phyloP scores from a whole-genome alignment of 2,113 vertebrate species.

The Mustelus asterias region DNA sequence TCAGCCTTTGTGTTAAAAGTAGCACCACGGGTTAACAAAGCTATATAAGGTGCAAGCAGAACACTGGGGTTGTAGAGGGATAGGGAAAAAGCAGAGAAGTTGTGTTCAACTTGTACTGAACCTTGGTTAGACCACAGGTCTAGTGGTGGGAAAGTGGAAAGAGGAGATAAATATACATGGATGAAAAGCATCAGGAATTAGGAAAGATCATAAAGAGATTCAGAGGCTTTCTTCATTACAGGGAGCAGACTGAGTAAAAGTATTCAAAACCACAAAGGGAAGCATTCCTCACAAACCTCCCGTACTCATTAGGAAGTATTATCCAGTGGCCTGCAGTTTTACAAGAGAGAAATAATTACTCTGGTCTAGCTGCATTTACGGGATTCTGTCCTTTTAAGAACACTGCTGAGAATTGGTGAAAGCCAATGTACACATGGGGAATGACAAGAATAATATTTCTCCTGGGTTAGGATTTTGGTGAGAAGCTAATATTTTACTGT shows the following conservation, averaged over 20 bases:
- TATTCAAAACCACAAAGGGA: neutral
- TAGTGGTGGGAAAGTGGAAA: neutral
- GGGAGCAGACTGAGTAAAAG: neutral
- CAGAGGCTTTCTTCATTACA: neutral
- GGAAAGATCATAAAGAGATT: neutral
- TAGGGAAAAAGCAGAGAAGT: neutral
- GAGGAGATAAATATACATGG: neutral
- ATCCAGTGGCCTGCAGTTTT: neutral
- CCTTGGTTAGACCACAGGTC: neutral
- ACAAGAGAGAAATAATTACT: neutral
- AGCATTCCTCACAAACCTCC: neutral
- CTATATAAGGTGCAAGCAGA: neutral
- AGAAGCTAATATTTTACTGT: neutral
- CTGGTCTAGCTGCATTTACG: neutral
- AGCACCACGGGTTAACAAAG: neutral
- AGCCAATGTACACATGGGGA: neutral
- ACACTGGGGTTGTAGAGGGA: neutral
- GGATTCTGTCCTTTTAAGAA: neutral
- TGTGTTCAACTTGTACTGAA: neutral
- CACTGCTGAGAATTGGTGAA: neutral
- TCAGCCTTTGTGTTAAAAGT: neutral
- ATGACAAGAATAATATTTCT: neutral
- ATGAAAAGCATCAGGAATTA: neutral
- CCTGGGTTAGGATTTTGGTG: neutral
- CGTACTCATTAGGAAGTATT: neutral